Percentiles rank a stretch among this genome's conserved stretches.
phyloP scores from a whole-genome alignment of 2,113 vertebrate genomes.

The Gobiocypris rarus region DNA sequence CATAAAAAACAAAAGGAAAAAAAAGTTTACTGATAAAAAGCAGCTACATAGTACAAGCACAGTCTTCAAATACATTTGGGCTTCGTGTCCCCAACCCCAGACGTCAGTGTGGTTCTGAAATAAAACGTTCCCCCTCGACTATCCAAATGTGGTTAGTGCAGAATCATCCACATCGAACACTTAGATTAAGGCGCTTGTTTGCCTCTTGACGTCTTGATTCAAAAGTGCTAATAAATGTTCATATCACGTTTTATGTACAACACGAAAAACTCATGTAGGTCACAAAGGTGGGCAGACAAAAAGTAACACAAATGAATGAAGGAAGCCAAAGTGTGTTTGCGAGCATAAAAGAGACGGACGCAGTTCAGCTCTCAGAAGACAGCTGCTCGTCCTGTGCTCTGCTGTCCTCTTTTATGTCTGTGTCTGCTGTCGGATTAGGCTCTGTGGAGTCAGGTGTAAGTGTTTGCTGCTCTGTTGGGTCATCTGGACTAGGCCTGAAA shows the following conservation, averaged over 20 bases:
- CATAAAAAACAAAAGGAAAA: conserved; percentile 64
- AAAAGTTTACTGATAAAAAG: conserved; percentile 62
- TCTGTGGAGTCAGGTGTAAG: conserved; percentile 64
- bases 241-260: conserved; percentile 61
- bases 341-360: conserved; percentile 37
- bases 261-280: conserved; percentile 64
- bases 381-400: conserved; percentile 63
- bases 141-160: conserved; percentile 13
- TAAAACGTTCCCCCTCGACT: conserved; percentile 4
- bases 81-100: conserved; percentile 35
- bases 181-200: conserved; percentile 43
- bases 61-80: conserved; percentile 63
- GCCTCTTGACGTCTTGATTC: conserved; percentile 53
- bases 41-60: conserved; percentile 58
- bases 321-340: conserved; percentile 24
- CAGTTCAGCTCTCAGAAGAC: conserved; percentile 45
- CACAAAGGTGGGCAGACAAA: conserved; percentile 59
- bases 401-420: conserved; percentile 68
- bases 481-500: conserved; percentile 67
- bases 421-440: conserved; percentile 63
- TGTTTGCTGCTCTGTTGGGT: conserved; percentile 64
- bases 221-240: conserved; percentile 64
- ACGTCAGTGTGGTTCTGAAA: conserved; percentile 41
- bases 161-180: conserved; percentile 26
- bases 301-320: conserved; percentile 52